Base-by-base conservation (phyloP, 2,888 invertebrate genomes). In the Diadromus collaris region DNA sequence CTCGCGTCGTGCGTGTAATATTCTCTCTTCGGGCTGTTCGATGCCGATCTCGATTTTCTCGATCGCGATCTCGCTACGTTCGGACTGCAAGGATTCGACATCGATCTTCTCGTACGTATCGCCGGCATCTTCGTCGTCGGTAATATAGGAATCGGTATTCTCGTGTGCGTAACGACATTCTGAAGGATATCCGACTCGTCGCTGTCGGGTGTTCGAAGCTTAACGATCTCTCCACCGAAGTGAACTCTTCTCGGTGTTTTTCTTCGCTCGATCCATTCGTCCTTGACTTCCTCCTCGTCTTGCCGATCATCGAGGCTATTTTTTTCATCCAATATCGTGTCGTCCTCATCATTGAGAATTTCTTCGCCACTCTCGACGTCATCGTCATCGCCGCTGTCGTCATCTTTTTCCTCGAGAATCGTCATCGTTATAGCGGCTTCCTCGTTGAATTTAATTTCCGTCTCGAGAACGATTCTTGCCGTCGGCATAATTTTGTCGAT, bases 221-320 rank as follows among this genome's bases (percentile, higher is more conserved):
- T 97, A 4, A 97, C 95, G 81, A 96, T 93, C 91, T 97, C 97
- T n/a, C 97, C 97, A 5, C 97, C 97, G 84, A 97, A 97, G 64
- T 96, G 94, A 9, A 97, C 97, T 86, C 96, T 93, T 88, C 96
- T 84, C 0, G 94, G 93, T 0, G 94, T 94, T 82, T 93, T 92
- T 27, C 94, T 92, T 41, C 90, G 90, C 21, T 87, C 86, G 5
- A 79, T 77, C 51, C 83, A 78, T 6, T 56, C 76, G 46, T 70
- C 84, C 79, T 67, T 9, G 2, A 29, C 29, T 19, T 76, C 51
- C 10, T 79, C 80, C 46, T 61, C 32, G 2, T 63, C 61, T 34
- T 75, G 69, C 2, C 61, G 61, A 1, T 74, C 74, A 1, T 73
- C 63, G 7, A 46, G 51, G 16, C 67, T 58, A 6, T 63, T 80